Evolutionary conservation across 2,113 vertebrate species (phyloP).

Genomic region (Podocnemis expansa): DNA sequence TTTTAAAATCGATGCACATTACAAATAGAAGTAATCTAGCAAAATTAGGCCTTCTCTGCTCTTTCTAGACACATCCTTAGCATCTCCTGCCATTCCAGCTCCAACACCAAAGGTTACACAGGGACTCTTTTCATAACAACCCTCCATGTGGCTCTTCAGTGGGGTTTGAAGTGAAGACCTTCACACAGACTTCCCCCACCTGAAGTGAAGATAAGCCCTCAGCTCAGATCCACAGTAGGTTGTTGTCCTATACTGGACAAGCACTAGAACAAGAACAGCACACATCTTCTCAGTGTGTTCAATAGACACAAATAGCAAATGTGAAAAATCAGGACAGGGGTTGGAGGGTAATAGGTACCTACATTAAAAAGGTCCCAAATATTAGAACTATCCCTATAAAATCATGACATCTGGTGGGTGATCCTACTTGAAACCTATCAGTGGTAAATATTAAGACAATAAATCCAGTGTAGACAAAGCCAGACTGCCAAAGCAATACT

Average conservation of each 20-base stretch:
- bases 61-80: neutral
- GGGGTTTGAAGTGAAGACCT: neutral
- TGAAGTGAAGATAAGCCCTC: neutral
- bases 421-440: neutral
- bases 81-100: neutral
- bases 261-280: neutral
- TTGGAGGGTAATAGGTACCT: neutral
- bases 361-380: neutral
- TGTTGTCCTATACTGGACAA: conserved; percentile 15
- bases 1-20: neutral
- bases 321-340: neutral
- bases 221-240: neutral
- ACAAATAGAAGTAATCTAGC: neutral
- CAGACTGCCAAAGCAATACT: neutral
- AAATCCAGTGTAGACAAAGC: neutral
- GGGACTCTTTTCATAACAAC: neutral
- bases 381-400: neutral
- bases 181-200: neutral
- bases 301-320: neutral
- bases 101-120: neutral
- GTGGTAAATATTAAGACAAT: neutral
- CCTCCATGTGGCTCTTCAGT: neutral
- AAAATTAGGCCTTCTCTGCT: neutral
- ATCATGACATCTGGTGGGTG: too few species aligned
- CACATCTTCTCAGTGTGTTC: neutral